These are phyloP conservation scores for Chiridota heheva DNA, from an alignment of 35 echinoderm and acorn worm genomes.

Conservation along the genomic window DNA sequence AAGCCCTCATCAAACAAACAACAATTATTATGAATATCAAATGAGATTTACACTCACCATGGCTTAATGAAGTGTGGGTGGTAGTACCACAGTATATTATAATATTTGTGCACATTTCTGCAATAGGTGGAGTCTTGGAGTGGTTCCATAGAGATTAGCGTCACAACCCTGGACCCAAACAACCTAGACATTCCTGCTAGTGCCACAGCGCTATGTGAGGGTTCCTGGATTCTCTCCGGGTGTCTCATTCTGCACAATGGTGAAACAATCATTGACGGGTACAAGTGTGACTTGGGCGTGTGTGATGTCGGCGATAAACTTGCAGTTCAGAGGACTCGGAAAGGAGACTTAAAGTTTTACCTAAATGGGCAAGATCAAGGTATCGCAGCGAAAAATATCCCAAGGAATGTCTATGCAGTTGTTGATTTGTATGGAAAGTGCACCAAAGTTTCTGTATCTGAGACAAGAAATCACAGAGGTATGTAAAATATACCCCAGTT, in stretches of 20 bases:
- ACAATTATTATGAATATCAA: too few relatives aligned
- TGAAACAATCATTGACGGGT: slow-evolving; percentile 78
- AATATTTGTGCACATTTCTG: too few relatives aligned
- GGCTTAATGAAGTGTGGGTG: too few relatives aligned
- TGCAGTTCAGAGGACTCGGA: slow-evolving; percentile 70
- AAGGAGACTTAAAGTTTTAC: slow-evolving; percentile 76
- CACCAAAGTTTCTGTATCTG: slow-evolving; percentile 70
- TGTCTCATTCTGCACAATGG: slow-evolving; percentile 81
- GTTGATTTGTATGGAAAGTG: slow-evolving; percentile 97
- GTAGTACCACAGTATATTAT: too few relatives aligned
- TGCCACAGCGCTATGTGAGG: slow-evolving; percentile 83
- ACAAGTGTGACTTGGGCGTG: slow-evolving; percentile 78
- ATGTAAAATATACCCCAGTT: background rate
- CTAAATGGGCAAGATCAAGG: slow-evolving; percentile 83
- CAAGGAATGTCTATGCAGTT: slow-evolving; percentile 79
- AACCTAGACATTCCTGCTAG: slow-evolving; percentile 85
- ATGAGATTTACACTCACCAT: too few relatives aligned
- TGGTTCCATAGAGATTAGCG: slow-evolving; percentile 92
- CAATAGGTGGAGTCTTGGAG: slow-evolving; percentile 98
- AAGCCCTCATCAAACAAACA: too few relatives aligned
- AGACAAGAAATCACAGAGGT: slow-evolving; percentile 58
- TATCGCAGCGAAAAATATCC: slow-evolving; percentile 58
- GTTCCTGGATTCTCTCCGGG: slow-evolving; percentile 88
- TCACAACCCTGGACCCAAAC: slow-evolving; percentile 71
- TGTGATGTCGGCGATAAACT: slow-evolving; percentile 73